Evolutionary conservation across 2,888 invertebrate species (phyloP), one percentile per base, ranked within the genome.

Genomic region (Alviniconcha strummeri): DNA sequence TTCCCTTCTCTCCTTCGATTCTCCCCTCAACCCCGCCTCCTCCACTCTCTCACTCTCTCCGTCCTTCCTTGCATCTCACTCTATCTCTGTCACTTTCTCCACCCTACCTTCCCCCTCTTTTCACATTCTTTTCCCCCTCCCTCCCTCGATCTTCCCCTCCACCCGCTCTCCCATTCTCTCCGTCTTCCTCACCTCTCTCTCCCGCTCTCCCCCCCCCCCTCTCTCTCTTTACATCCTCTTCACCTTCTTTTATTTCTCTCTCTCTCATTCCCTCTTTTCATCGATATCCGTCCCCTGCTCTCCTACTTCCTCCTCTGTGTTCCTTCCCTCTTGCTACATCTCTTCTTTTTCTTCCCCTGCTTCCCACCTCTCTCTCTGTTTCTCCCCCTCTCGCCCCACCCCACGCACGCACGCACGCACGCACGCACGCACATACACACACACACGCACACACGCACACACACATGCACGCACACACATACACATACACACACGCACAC

Each of bases 201-300:
- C 15, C 69, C 69, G 5, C 69, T 15, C 7, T 69, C 69, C 5
- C 69, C 15, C 7, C 69, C 15, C n/a, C 69, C 15, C 69, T 69
- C 69, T 15, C 69, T 69, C 69, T 15, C 69, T 69, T n/a, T 15
- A 13, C 15, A 13, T 15, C 69, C 75, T 74, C 75, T 75, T 75
- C 15, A 5, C 69, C 15, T 15, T 15, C 69, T 5, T 15, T 15
- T 9, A 5, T 15, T 5, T 15, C 69, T 57, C 81, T 74, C 81
- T 74, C 81, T 72, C 81, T 74, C 81, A 56, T 75, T 81, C 69
- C 15, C 69, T 15, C 15, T 15, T n/a, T 15, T 15, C 69, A n/a
- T n/a, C n/a, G n/a, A n/a, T n/a, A n/a, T n/a, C n/a, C n/a, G 5
- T 15, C 15, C 69, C n/a, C 69, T n/a, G 5, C 69, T 69, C 7